Evolutionary conservation across 1,140 invertebrate species (phyloP).

Genomic region (Trichogramma pretiosum): DNA sequence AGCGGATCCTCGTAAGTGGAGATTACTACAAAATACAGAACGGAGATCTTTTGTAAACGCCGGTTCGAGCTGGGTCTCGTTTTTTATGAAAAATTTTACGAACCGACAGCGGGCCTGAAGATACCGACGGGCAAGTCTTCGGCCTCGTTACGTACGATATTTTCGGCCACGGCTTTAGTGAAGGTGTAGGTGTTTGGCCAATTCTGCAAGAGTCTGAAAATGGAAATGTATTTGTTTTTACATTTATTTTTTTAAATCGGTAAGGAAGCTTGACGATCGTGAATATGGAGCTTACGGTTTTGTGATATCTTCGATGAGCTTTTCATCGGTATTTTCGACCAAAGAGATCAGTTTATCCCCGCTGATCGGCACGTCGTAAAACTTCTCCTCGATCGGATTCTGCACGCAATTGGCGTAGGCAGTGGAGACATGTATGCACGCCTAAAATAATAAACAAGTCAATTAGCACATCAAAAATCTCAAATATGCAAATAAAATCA

Average conservation of each 20-base stretch:
- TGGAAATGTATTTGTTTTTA: neutral
- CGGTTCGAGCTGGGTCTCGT: too few species aligned
- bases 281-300: conserved; percentile 44
- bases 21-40: conserved; percentile 43
- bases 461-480: too few species aligned
- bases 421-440: conserved; percentile 56
- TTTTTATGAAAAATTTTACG: too few species aligned
- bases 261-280: neutral
- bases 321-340: conserved; percentile 57
- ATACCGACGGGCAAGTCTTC: conserved; percentile 60
- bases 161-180: conserved; percentile 63
- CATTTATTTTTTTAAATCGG: neutral
- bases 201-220: conserved; percentile 43
- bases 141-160: conserved; percentile 47
- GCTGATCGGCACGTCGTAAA: conserved; percentile 48
- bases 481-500: conserved; percentile 15
- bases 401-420: conserved; percentile 54
- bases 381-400: conserved; percentile 48
- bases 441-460: too few species aligned
- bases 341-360: conserved; percentile 54
- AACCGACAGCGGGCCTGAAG: conserved; percentile 70
- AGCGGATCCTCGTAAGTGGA: conserved; percentile 48
- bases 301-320: conserved; percentile 55
- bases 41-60: too few species aligned
- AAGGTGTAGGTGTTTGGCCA: conserved; percentile 67